Evolutionary conservation across 37 sponge, comb jelly and placozoan genomes (phyloP), one percentile per base, ranked within the genome.

Genomic region (Halisarca cf. caerulea): DNA sequence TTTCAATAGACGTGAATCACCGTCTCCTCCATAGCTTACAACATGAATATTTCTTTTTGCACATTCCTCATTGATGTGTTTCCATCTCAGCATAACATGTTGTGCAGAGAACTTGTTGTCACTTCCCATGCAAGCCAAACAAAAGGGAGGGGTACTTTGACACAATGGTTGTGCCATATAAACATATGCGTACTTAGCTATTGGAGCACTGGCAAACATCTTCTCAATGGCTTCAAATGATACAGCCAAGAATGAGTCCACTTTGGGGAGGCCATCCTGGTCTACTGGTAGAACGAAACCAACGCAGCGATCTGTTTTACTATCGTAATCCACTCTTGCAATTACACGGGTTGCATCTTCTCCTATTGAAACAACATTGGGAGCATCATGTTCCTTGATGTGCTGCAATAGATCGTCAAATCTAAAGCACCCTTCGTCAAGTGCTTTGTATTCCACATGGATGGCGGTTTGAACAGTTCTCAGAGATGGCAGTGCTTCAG

Each of bases 161-260:
- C 47, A 33, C 17, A 80, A 69, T 35, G 89, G 84, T 60, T 88
- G 84, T 35, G 90, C 82, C 85, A 89, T 89, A 58, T 88, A 89
- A n/a, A 89, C 78, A 59, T 51, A 89, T 32, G 89, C 89, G 43
- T 89, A 84, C 44, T 85, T 89, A 28, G 90, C 80, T 59, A 73
- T 60, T 44, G 40, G 42, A 6, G 80, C 35, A 24, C 7, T 54
- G 0, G 11, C 0, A 83, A 88, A 88, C 28, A 25, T 34, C 40
- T 77, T 40, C 44, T 88, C 78, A 62, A 77, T 82, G 38, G 66
- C 37, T 82, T 82, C 57, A 77, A 88, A 88, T 0, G 83, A 82
- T 0, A 79, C 80, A 40, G 89, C 89, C n/a, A 66, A n/a, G 53
- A 79, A 79, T 3, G 44, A 37, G 60, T 83, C 89, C 20, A 9